Base-by-base conservation (phyloP, 2,113 vertebrate species). In the Xiphorhynchus elegans region DNA sequence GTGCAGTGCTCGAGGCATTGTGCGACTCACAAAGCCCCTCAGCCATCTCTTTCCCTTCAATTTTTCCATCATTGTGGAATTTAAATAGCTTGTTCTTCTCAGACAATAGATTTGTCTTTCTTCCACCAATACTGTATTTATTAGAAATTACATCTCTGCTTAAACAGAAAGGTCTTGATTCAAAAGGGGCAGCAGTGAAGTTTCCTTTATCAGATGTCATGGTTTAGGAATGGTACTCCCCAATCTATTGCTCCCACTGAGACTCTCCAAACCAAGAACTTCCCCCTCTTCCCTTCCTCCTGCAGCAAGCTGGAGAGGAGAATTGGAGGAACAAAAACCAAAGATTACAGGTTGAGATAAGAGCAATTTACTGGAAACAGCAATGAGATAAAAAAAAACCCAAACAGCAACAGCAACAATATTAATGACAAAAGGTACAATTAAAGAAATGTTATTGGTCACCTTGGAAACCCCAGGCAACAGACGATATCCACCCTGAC, bases 71-170 rank as follows among this genome's bases (percentile, higher is more conserved):
- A 46, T 25, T 94, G 56, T 92, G 81, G 87, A 96, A 89, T 87
- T 96, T 91, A 93, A 95, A 93, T 83, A 77, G 70, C 84, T 82
- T 84, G 74, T 66, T 87, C 70, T 87, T 90, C 59, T 95, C 82
- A 87, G 78, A 96, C 84, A 95, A 95, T 93, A 84, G 78, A 66
- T 97, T 89, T 69, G 68, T 76, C 87, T 93, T 91, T 87, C 78
- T 91, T 94, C 91, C 39, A 93, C 75, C 87, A 95, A 62, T 58
- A 56, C 78, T 77, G 70, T 76, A 69, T 81, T 95, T 85, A 62
- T 95, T 95, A 64, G 75, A 92, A 90, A 72, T 58, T 9, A 58
- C 63, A 85, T 87, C 87, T 91, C 74, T 87, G 62, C 93, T 72
- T 89, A 89, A 89, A 94, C 69, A 93, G 93, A 86, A 84, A 29